phyloP scores from a whole-genome alignment of 2,888 invertebrate species.

The Epirrita christyi region DNA sequence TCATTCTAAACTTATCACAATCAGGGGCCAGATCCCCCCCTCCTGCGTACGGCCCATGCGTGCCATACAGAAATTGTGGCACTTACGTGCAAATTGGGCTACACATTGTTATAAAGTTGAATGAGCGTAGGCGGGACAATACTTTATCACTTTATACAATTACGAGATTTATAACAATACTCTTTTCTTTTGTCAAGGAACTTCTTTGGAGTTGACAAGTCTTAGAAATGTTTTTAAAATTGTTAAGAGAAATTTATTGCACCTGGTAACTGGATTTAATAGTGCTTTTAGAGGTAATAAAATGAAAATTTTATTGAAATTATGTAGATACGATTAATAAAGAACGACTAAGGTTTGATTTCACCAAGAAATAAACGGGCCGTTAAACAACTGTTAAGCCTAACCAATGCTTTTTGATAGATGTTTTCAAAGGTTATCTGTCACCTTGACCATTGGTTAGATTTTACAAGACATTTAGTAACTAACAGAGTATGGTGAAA shows the following conservation, averaged over 20 bases:
- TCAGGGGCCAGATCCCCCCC: constrained; percentile 19
- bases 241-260: constrained; percentile 17
- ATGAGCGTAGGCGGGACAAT: constrained; percentile 42
- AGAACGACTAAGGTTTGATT: too few relatives aligned
- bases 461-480: too few relatives aligned
- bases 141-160: constrained; percentile 60
- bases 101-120: constrained; percentile 58
- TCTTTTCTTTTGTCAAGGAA: constrained; percentile 20
- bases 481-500: too few relatives aligned
- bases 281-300: constrained; percentile 23
- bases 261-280: constrained; percentile 8
- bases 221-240: constrained; percentile 7
- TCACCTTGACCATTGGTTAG: too few relatives aligned
- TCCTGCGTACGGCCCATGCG: constrained; percentile 28
- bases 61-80: constrained; percentile 54
- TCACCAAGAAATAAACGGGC: too few relatives aligned
- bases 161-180: constrained; percentile 42
- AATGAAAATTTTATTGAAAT: constrained; percentile 10
- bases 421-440: too few relatives aligned
- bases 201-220: constrained; percentile 27
- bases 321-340: background rate
- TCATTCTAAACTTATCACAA: constrained; percentile 31
- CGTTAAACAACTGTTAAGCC: too few relatives aligned
- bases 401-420: too few relatives aligned
- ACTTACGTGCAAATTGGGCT: constrained; percentile 66